Base-by-base conservation (phyloP, 2,797 vertebrate genomes). In the Cyprinodon diabolis region DNA sequence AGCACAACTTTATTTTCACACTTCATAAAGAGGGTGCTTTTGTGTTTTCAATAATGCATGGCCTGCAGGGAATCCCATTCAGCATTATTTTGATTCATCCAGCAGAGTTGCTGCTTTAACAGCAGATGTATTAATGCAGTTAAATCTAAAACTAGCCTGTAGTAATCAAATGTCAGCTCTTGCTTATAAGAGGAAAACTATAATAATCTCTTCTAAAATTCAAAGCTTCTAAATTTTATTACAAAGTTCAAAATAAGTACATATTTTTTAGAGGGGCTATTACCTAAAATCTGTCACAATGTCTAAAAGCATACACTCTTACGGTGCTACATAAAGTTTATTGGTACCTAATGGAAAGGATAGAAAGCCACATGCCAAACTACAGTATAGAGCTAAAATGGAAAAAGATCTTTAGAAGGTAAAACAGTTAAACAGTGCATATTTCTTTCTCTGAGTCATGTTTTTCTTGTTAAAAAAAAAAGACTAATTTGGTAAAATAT, bases 41-140 rank as follows among this genome's bases (percentile, higher is more conserved):
- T 93, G 89, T 93, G 88, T 78, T 89, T 87, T 93, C 82, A 94
- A 91, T 94, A 94, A 93, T 91, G 90, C 88, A 90, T 88, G 83
- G 85, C 84, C 87, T 85, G 89, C 83, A 58, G 84, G 90, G 90
- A 90, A 93, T 87, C 87, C 86, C 79, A 63, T 74, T 77, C 83
- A 79, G 84, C 70, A 77, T 88, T 89, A 91, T 91, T 93, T 92
- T 86, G 85, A 88, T 87, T 90, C 88, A 86, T 79, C 81, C 87
- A 73, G 83, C 74, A 78, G 73, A 91, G 85, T 82, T 92, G 87
- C 79, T 87, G 87, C 84, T 93, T 87, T 88, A 81, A 90, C 86
- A 87, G 85, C 79, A 86, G 72, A 87, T 90, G 89, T 91, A 89
- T 85, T 91, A 87, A 90, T 81, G 85, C 89, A 93, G 93, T 94